These are phyloP conservation scores for Leucophenga montana DNA, from an alignment of 2,888 invertebrate species.

Conservation along the genomic window DNA sequence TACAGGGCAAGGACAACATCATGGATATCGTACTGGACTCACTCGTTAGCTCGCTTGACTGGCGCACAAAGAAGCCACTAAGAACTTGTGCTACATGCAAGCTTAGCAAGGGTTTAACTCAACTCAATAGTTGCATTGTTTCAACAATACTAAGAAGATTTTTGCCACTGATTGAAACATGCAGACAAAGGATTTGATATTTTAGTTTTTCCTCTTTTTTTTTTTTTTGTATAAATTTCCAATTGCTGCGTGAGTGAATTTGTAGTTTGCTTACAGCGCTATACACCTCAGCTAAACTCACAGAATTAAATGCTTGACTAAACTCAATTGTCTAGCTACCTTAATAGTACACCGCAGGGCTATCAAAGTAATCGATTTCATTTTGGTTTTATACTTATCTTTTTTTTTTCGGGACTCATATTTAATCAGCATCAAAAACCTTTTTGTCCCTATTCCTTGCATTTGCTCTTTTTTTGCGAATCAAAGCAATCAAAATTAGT, in stretches of 20 bases:
- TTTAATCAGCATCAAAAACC: slow-evolving; percentile 51
- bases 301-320: background rate
- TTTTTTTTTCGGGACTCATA: slow-evolving; percentile 40
- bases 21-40: too few species aligned
- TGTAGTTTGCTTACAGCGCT: too few species aligned
- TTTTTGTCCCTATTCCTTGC: slow-evolving; percentile 28
- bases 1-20: background rate
- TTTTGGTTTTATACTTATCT: background rate
- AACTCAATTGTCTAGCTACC: too few species aligned
- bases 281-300: background rate
- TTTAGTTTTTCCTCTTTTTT: background rate
- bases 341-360: background rate
- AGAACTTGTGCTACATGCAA: background rate
- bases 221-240: background rate
- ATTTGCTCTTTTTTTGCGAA: slow-evolving; percentile 22
- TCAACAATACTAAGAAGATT: background rate
- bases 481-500: slow-evolving; percentile 52
- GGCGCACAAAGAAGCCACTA: background rate
- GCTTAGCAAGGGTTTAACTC: background rate
- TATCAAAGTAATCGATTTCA: slow-evolving; percentile 44
- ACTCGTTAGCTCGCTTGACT: background rate
- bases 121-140: background rate
- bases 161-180: background rate
- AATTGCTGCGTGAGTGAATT: too few species aligned
- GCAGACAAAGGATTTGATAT: background rate